Evolutionary conservation across 2,113 vertebrate genomes (phyloP), one percentile per base, ranked within the genome.

Genomic region (Xyrauchen texanus): DNA sequence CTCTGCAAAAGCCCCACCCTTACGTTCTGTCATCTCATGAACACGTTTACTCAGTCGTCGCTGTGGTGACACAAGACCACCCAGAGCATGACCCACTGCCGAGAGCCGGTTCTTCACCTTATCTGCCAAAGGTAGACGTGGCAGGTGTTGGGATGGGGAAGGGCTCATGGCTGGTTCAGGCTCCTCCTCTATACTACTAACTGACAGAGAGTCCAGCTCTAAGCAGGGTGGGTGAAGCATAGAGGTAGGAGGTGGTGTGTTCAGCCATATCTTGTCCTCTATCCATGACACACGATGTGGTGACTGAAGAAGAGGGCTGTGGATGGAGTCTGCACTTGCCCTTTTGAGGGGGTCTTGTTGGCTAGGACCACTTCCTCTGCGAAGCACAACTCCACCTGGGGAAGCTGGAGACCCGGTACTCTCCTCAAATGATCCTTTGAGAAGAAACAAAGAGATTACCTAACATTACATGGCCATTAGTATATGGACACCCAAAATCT

Each of bases 231-330:
- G 85, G 8, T 86, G 76, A 67, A 89, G 85, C 57, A 67, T 67
- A 2, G 88, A 86, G 4, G 76, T 65, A 0, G 51, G 85, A 5
- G 86, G 88, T 9, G 86, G 86, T 0, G 5, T 88, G 11, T 90
- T 88, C 47, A 89, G 68, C 92, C 92, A 93, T 47, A 91, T 74
- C 4, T 89, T 91, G 42, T 89, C 80, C 84, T 96, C 93, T 0
- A 95, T 89, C 96, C 96, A 97, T 46, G 95, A 95, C 52, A 95
- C 95, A 3, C 93, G 84, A 84, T 96, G 93, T 7, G 90, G 93
- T 6, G 90, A 88, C 49, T 85, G 89, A 47, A 81, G 86, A 0
- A 60, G 9, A 0, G 86, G 83, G 75, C 85, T 85, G 68, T 80
- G 68, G 1, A 83, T 45, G 0, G 82, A 4, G 16, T 82, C 77